phyloP scores from a whole-genome alignment of 1,140 invertebrate genomes.

The Leptopilina clavipes region DNA sequence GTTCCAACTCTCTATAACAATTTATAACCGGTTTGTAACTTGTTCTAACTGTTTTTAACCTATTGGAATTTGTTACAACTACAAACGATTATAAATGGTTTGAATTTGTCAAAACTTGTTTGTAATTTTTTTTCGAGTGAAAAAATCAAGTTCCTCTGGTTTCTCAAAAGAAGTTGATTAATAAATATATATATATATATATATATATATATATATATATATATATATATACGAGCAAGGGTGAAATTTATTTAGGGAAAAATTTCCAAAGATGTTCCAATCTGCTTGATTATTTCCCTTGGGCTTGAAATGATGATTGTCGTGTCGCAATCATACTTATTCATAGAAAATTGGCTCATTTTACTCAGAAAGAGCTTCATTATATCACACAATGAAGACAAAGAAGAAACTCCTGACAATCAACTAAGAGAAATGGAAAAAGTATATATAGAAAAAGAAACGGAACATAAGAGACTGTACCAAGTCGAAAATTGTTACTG shows the following conservation, averaged over 20 bases:
- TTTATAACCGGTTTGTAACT: too few species aligned
- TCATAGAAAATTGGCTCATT: slow-evolving; percentile 5
- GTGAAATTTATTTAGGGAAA: not conserved
- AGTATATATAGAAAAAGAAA: too few species aligned
- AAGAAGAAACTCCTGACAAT: not conserved
- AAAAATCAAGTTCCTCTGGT: too few species aligned
- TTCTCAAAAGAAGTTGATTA: not conserved
- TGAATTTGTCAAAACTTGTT: too few species aligned
- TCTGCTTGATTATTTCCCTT: not conserved
- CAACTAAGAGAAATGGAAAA: not conserved
- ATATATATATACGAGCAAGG: too few species aligned
- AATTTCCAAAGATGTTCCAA: not conserved
- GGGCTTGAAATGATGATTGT: not conserved
- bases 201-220: too few species aligned
- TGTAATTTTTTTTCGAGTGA: too few species aligned
- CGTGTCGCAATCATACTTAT: not conserved
- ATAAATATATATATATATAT: not conserved
- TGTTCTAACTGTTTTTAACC: too few species aligned
- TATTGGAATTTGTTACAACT: too few species aligned
- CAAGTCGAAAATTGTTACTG: not conserved
- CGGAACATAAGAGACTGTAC: too few species aligned
- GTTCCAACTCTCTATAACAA: too few species aligned
- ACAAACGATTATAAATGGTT: too few species aligned
- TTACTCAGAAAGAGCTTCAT: slow-evolving; percentile 16
- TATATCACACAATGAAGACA: not conserved